Percentiles rank a stretch among this genome's conserved stretches.
These are phyloP conservation scores for Nephrotoma appendiculata DNA, from an alignment of 2,888 invertebrate genomes.

Conservation along the genomic window DNA sequence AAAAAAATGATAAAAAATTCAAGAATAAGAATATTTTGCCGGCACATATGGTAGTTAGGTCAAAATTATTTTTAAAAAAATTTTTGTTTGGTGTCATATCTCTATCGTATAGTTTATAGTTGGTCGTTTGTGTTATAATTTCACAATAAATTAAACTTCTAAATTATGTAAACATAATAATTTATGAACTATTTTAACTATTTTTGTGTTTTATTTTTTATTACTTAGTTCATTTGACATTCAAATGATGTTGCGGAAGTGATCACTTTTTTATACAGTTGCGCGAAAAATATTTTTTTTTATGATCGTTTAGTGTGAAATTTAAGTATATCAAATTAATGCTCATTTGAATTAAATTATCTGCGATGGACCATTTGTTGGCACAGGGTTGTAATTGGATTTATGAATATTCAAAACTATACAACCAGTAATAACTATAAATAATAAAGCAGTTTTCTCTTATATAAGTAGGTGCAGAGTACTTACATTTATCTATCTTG, in stretches of 20 bases:
- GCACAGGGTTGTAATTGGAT: too few relatives aligned
- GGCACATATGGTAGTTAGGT: background rate
- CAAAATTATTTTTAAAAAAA: background rate
- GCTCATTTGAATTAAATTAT: background rate
- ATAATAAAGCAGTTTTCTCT: too few relatives aligned
- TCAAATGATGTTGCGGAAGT: background rate
- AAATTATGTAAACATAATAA: background rate
- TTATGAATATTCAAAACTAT: too few relatives aligned
- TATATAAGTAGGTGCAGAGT: too few relatives aligned
- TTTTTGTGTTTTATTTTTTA: background rate
- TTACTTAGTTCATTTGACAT: background rate
- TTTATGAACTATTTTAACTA: background rate
- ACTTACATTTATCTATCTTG: background rate
- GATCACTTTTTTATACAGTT: background rate
- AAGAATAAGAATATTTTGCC: background rate
- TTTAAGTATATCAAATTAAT: background rate
- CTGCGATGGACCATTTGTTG: too few relatives aligned
- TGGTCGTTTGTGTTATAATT: background rate
- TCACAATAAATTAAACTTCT: background rate
- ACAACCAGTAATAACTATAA: too few relatives aligned
- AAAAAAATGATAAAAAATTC: background rate
- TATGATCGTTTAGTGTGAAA: background rate
- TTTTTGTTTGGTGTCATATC: background rate
- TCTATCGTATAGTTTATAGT: background rate
- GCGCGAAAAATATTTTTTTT: background rate